Evolutionary conservation across 2,797 vertebrate genomes (phyloP).

Genomic region (Parauchenoglanis punctatus): DNA sequence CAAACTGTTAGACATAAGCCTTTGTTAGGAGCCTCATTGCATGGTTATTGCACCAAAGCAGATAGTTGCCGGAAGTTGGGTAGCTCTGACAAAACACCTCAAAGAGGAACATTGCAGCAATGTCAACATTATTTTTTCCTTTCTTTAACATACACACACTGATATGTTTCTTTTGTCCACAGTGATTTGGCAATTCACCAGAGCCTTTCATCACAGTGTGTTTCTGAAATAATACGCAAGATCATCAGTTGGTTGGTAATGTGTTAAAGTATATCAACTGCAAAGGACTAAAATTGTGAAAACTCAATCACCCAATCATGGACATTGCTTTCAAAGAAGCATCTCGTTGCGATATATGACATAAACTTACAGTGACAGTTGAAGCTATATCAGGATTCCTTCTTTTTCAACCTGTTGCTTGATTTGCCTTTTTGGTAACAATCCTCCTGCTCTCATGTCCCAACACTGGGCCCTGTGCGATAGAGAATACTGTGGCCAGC

Average conservation of each 20-base stretch:
- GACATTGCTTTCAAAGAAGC: not conserved
- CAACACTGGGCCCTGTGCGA: not conserved
- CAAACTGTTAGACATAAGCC: not conserved
- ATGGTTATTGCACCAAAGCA: not conserved
- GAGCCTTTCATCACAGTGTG: slow-evolving; percentile 4
- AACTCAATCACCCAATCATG: not conserved
- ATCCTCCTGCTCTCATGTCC: not conserved
- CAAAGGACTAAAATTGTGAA: not conserved
- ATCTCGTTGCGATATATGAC: not conserved
- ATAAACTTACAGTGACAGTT: not conserved
- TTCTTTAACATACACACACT: not conserved
- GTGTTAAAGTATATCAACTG: not conserved
- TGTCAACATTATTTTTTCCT: not conserved
- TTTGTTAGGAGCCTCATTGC: not conserved
- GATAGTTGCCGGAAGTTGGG: not conserved
- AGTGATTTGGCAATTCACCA: not conserved
- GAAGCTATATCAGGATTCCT: not conserved
- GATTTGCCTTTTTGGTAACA: not conserved
- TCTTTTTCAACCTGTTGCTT: not conserved
- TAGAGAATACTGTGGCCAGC: not conserved
- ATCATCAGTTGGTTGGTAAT: not conserved
- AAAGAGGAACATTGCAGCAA: not conserved
- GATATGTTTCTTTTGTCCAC: not conserved
- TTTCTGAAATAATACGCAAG: not conserved
- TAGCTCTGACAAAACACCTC: slow-evolving; percentile 8